These are phyloP conservation scores for Amblyopsis rosae DNA, from an alignment of 2,113 vertebrate species.

Conservation along the genomic window DNA sequence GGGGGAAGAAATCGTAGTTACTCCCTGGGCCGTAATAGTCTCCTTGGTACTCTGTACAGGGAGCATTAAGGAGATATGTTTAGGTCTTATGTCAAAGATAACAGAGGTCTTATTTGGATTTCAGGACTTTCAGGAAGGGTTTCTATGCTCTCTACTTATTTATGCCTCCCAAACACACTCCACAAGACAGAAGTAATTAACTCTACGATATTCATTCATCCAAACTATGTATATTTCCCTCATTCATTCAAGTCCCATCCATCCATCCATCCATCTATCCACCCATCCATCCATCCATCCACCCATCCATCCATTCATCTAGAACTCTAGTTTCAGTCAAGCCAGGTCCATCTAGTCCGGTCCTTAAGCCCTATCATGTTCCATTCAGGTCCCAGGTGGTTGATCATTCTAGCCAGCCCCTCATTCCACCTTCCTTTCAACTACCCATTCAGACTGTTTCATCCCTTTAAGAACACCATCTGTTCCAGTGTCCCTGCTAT, in stretches of 20 bases:
- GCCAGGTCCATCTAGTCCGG: no score
- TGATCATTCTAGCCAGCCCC: no score
- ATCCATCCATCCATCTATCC: no score
- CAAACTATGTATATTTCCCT: conserved; percentile 6
- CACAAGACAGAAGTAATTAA: not conserved
- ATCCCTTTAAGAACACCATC: no score
- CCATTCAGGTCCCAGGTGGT: no score
- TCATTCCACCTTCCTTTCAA: no score
- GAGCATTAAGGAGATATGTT: conserved; percentile 18
- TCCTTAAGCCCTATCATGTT: no score
- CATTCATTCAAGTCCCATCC: not conserved
- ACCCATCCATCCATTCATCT: no score
- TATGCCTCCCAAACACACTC: not conserved
- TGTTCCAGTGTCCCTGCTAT: no score
- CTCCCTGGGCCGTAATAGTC: conserved; percentile 92
- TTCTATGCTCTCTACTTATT: not conserved
- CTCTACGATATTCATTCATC: not conserved
- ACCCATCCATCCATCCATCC: not conserved
- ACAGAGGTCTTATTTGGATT: not conserved
- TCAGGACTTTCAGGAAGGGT: not conserved
- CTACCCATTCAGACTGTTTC: no score
- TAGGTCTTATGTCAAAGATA: conserved; percentile 16
- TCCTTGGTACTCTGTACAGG: conserved; percentile 88
- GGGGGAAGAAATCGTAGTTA: conserved; percentile 97
- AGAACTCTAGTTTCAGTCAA: no score